Percentiles rank a stretch among this genome's conserved stretches.
phyloP scores from a whole-genome alignment of 2,888 invertebrate species.

The Andrena flavipes region DNA sequence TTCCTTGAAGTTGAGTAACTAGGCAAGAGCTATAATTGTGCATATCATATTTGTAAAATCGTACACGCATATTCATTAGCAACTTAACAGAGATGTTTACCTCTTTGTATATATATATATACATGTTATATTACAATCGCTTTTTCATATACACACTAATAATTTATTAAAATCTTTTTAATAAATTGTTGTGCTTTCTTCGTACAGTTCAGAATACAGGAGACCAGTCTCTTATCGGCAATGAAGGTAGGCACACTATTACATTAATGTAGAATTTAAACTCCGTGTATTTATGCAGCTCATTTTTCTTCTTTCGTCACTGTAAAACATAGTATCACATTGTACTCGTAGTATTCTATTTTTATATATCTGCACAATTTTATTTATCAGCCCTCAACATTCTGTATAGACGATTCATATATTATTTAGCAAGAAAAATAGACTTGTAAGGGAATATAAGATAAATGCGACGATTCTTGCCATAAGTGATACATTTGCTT shows the following conservation, averaged over 20 bases:
- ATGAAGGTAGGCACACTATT: constrained; percentile 86
- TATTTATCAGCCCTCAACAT: neutral
- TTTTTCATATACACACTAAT: neutral
- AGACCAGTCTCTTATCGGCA: constrained; percentile 86
- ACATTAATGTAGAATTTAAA: constrained; percentile 73
- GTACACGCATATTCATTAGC: neutral
- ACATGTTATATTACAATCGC: neutral
- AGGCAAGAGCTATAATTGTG: neutral
- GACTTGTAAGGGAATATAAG: neutral
- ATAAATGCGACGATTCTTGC: constrained; percentile 33
- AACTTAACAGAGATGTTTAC: neutral
- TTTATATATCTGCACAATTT: constrained; percentile 14
- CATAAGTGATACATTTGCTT: constrained; percentile 37
- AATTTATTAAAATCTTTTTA: constrained; percentile 14
- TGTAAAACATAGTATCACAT: constrained; percentile 23
- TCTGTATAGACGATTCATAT: neutral
- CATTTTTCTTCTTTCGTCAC: constrained; percentile 29
- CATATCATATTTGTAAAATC: neutral
- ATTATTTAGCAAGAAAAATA: neutral
- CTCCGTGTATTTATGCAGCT: constrained; percentile 8
- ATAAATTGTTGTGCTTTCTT: constrained; percentile 74
- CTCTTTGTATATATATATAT: neutral
- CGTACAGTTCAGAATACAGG: constrained; percentile 86
- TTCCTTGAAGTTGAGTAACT: neutral
- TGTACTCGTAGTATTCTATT: constrained; percentile 7